Evolutionary conservation across 1,140 invertebrate species (phyloP), one percentile per base, ranked within the genome.

Genomic region (Trachymyrmex cornetzi): DNA sequence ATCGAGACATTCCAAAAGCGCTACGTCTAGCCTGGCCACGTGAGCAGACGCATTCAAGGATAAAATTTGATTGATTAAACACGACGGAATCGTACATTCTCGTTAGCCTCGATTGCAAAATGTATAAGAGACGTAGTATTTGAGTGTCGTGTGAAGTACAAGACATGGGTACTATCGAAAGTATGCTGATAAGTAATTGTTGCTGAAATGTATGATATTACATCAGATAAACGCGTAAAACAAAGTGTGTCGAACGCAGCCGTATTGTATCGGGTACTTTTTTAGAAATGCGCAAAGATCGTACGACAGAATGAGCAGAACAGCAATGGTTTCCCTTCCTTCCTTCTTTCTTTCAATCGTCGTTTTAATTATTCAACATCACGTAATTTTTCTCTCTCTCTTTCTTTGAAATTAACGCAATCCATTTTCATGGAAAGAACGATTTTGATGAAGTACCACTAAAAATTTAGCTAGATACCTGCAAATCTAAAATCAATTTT

Each of bases 201-300:
- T 77, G 79, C 77, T 67, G 66, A 77, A 75, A 77, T 67, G 48
- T 82, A 87, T 63, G 80, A 88, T 81, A 88, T 67, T 80, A 55
- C 30, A 34, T 34, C 5, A 50, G 71, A 80, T 89, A 90, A 64
- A 90, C 75, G 87, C 74, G 74, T 44, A 87, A 80, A 90, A 67
- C 30, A 9, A 87, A 61, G 14, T 44, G 38, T 89, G 71, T 85
- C 77, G 38, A 90, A 77, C 66, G 72, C 38, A 88, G 24, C 71
- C 79, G 66, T 84, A 85, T 89, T 44, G n/a, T 50, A 50, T 50
- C 14, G 48, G 11, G 12, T 85, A 89, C 87, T 88, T 88, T 86
- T 79, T 77, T 77, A 90, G 69, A 90, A 90, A 90, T 86, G 88
- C 81, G 44, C 85, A 85, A 55, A 66, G n/a, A 38, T 38, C 34